Evolutionary conservation across 2,113 vertebrate genomes (phyloP), one percentile per base, ranked within the genome.

Genomic region (Etia nguti): DNA sequence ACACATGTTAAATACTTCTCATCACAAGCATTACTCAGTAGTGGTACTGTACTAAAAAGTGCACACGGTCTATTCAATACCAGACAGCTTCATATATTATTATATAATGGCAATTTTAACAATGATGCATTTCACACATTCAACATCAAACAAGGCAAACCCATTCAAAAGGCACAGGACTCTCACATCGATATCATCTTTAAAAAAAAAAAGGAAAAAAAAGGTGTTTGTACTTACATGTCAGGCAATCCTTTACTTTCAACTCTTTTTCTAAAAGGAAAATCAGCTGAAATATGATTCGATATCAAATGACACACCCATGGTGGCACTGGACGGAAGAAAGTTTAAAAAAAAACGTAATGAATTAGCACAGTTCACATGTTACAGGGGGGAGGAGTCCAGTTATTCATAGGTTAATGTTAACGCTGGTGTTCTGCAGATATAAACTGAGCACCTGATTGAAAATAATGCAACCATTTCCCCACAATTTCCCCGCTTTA

Each of bases 131-230:
- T 97, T 97, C 96, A 97, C 96, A 97, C 97, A 97, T 98, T 98
- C 96, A 96, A 98, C 97, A 98, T 96, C 73, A 95, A 97, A 98
- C 97, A 97, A 97, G 98, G 97, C 97, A 97, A 97, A 97, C 96
- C 96, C 96, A 97, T 96, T 96, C 75, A 97, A 97, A 68, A 99
- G 98, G 97, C 98, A 98, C 97, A 96, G 96, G 96, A 98, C 98
- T 96, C 94, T 96, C 97, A 98, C 97, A 98, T 96, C 95, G 94
- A 97, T 95, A 95, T 90, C 95, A 84, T 95, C 83, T 65, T 92
- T 3, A 0, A 8, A 20, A 36, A n/a, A 4, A 34, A 34, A 7
- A 34, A 34, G 3, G 2, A 9, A 29, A 29, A 59, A 16, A 0
- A 65, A 3, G 6, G 10, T 38, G 38, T 91, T 86, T 88, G 52